A percentile compares a stretch with the other conserved stretches of the same genome.
These are phyloP conservation scores for Phoebastria nigripes DNA, from an alignment of 2,797 vertebrate species.

Conservation along the genomic window DNA sequence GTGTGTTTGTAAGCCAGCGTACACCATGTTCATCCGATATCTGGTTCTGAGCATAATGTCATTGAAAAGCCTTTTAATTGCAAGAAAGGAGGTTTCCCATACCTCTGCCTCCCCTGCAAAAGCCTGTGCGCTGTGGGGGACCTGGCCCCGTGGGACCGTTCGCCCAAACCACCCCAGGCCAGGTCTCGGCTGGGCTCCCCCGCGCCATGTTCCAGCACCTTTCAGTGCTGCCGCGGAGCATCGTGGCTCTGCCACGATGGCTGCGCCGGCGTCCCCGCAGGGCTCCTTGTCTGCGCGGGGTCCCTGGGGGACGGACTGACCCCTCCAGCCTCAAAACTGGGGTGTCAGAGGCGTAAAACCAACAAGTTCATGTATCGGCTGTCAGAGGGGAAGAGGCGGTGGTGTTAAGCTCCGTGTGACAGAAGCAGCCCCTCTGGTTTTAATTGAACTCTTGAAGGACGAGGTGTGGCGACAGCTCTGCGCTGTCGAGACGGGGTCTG, in stretches of 20 bases:
- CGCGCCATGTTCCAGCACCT: not conserved
- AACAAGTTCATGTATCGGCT: fast-evolving
- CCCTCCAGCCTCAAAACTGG: not conserved
- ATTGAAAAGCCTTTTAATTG: not conserved
- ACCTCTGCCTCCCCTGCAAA: not conserved
- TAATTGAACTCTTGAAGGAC: not conserved
- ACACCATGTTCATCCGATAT: fast-evolving
- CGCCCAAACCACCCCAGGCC: fast-evolving
- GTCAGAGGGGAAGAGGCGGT: not conserved
- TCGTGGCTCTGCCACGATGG: not conserved
- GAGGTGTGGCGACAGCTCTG: not conserved
- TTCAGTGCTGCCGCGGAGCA: not conserved
- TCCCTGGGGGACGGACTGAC: not conserved
- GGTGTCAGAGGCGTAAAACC: not conserved
- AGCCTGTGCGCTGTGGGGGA: fast-evolving
- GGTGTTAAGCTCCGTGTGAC: fast-evolving
- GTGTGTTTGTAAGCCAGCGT: not conserved
- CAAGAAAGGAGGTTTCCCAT: fast-evolving
- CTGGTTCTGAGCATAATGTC: not conserved
- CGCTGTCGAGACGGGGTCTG: fast-evolving
- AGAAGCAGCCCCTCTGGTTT: not conserved
- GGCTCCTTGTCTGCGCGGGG: not conserved
- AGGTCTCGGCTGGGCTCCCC: not conserved
- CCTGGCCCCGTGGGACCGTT: not conserved
- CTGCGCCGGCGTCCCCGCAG: fast-evolving